phyloP scores from a whole-genome alignment of 64 coral and sea anemone species.

The Platygyra sinensis region DNA sequence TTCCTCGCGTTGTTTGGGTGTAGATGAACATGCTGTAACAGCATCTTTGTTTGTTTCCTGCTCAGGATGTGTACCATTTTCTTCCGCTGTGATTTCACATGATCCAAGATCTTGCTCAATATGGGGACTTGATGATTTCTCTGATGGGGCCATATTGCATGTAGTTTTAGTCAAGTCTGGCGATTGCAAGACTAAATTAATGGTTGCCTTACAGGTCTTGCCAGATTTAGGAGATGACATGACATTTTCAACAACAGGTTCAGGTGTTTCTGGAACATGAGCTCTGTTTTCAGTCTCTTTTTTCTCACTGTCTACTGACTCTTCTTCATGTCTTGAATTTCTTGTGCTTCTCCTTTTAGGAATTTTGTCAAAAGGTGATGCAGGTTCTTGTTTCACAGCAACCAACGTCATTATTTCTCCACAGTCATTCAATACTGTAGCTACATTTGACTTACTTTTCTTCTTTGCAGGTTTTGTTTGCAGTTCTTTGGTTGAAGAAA shows the following conservation, averaged over 20 bases:
- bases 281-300: constrained; percentile 9
- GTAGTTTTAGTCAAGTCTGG: constrained; percentile 3
- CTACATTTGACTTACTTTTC: not conserved
- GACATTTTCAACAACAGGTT: not conserved
- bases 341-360: not conserved
- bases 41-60: not conserved
- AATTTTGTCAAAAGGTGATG: constrained; percentile 15
- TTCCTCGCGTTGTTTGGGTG: not conserved
- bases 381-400: constrained; percentile 19
- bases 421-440: not conserved
- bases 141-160: not conserved
- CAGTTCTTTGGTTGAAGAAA: not conserved
- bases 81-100: not conserved
- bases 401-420: not conserved
- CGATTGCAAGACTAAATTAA: constrained; percentile 57
- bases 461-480: not conserved
- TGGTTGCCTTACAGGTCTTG: constrained; percentile 35
- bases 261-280: constrained; percentile 65
- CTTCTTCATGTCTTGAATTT: constrained; percentile 36
- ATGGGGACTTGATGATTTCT: constrained; percentile 7
- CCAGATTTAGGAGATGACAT: not conserved
- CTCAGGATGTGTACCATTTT: not conserved
- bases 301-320: not conserved
- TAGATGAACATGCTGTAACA: not conserved
- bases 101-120: constrained; percentile 15